Base-by-base conservation (phyloP, 2,797 vertebrate species). In the Artibeus lituratus region DNA sequence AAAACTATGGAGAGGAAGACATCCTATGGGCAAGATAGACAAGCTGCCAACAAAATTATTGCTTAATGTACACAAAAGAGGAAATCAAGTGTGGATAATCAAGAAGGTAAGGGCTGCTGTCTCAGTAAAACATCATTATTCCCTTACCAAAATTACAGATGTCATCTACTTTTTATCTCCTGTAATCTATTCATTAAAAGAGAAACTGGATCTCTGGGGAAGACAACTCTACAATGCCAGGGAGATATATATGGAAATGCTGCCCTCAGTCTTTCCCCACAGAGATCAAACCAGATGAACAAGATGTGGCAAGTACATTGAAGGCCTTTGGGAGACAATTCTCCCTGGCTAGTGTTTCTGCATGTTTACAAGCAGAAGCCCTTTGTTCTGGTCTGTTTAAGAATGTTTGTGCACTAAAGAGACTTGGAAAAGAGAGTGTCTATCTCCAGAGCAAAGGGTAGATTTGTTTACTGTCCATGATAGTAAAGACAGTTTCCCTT, bases 221-320 rank as follows among this genome's bases (percentile, higher is more conserved):
- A 35, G 94, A 78, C 49, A 87, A 47, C 24, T 4, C 47, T 51
- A 32, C 16, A 80, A 32, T 22, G 81, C 42, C 59, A 29, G 90
- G 69, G 83, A 86, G 95, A 96, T 86, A 85, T 86, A 57, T 94
- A 83, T 96, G 78, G 42, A 93, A 95, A 94, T 93, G 62, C 76
- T 70, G 42, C 5, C 32, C 89, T 90, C 65, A 76, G 55, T 76
- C 49, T 83, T 94, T 93, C 62, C 44, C 65, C 69, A 94, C 89
- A 84, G 74, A 91, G 62, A 88, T 82, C 47, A 69, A 10, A 62
- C n/a, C 62, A 93, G 67, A 90, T 76, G 87, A 88, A 74, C 18
- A 59, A 53, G 21, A 93, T 81, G 44, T 70, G 44, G 26, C 0
- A 16, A 89, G 35, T 53, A 65, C 21, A 11, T 39, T 15, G 51